A percentile compares a stretch with the other conserved stretches of the same genome.
These are phyloP conservation scores for Drosophila nigricruria DNA, from an alignment of 2,888 invertebrate genomes.

Conservation along the genomic window DNA sequence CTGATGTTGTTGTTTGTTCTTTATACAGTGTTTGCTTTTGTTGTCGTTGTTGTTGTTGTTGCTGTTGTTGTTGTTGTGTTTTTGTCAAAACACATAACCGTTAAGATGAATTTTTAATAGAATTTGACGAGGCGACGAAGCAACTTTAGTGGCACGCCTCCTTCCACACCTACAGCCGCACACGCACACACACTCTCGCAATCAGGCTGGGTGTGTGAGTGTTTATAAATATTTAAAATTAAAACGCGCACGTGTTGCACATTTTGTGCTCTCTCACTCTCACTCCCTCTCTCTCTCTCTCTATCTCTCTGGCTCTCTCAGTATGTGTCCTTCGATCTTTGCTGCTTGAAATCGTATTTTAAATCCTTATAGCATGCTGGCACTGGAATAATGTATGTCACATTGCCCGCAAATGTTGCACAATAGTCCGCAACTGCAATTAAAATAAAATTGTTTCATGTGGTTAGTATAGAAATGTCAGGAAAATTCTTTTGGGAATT, in stretches of 20 bases:
- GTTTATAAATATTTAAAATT: constrained; percentile 74
- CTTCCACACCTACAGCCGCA: constrained; percentile 1
- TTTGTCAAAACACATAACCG: constrained; percentile 74
- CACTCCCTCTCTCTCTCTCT: background rate
- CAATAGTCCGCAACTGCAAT: constrained; percentile 51
- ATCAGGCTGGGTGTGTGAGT: constrained; percentile 12
- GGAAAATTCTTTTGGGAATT: constrained; percentile 23
- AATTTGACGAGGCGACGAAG: constrained; percentile 64
- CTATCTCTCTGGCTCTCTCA: background rate
- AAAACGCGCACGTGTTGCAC: constrained; percentile 74
- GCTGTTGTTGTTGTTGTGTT: constrained; percentile 13
- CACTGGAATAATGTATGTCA: constrained; percentile 7
- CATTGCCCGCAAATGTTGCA: constrained; percentile 19
- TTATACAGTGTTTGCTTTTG: constrained; percentile 23
- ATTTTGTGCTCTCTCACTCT: constrained; percentile 34
- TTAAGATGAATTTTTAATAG: constrained; percentile 76
- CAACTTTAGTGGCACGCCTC: constrained; percentile 45
- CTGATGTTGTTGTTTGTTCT: constrained; percentile 36
- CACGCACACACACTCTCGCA: background rate
- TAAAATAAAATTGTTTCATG: constrained; percentile 46
- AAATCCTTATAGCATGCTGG: constrained; percentile 58
- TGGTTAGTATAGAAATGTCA: constrained; percentile 43
- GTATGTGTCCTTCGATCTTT: background rate
- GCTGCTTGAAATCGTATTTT: constrained; percentile 56
- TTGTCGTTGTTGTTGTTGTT: constrained; percentile 5